These are phyloP conservation scores for Herpetotheres cachinnans DNA, from an alignment of 2,113 vertebrate genomes.

Conservation along the genomic window DNA sequence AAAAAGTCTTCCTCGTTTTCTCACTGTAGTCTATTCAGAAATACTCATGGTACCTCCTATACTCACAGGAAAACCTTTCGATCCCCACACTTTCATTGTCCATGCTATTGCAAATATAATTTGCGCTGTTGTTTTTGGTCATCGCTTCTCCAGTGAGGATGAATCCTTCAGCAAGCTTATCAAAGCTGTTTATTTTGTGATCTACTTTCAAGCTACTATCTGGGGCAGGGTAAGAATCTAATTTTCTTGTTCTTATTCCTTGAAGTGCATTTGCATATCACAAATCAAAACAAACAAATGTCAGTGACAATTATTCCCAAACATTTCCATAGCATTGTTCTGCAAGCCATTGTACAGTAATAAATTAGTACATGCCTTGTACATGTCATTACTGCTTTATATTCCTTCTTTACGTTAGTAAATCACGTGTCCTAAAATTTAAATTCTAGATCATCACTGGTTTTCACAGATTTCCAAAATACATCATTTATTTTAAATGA, in stretches of 20 bases:
- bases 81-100: constrained; percentile 11
- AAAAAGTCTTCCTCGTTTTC: not conserved
- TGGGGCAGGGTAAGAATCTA: constrained; percentile 58
- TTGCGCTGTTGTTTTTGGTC: constrained; percentile 48
- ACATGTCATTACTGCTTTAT: not conserved
- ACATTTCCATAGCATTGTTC: not conserved
- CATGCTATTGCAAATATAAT: constrained; percentile 48
- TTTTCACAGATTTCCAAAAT: not conserved
- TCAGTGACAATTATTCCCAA: not conserved
- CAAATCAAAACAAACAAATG: not conserved
- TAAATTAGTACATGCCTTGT: not conserved
- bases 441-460: not conserved
- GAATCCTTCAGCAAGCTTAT: constrained; percentile 60
- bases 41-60: not conserved
- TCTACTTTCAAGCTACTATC: constrained; percentile 54
- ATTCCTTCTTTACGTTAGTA: not conserved
- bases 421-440: not conserved
- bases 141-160: constrained; percentile 44
- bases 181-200: constrained; percentile 45
- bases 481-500: not conserved
- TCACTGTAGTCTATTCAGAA: not conserved
- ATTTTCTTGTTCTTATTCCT: not conserved
- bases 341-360: not conserved
- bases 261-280: not conserved
- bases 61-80: constrained; percentile 53